Conservation (phyloP, 2,888 invertebrate species). For the Atethmia centrago region DNA sequence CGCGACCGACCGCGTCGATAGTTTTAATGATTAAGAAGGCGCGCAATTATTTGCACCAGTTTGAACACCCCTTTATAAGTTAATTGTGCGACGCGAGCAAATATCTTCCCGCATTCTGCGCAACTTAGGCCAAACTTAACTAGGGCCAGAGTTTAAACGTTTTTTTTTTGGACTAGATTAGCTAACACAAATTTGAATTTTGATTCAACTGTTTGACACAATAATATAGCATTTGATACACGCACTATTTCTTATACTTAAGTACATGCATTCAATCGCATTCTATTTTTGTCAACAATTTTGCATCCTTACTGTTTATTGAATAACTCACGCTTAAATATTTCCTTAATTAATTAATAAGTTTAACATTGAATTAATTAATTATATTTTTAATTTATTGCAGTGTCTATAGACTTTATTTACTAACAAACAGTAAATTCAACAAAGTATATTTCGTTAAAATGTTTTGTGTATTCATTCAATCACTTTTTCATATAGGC, state of each 20-base stretch:
- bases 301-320: not conserved
- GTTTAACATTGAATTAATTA: constrained; percentile 1
- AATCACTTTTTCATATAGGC: not conserved
- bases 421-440: constrained; percentile 29
- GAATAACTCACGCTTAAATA: constrained; percentile 3
- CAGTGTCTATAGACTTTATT: constrained; percentile 50
- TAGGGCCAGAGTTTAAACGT: not conserved
- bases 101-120: not conserved
- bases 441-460: constrained; percentile 52
- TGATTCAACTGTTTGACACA: constrained; percentile 11
- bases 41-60: no score
- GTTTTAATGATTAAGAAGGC: not conserved
- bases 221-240: constrained; percentile 29
- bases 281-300: constrained; percentile 8
- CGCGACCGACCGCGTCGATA: not conserved
- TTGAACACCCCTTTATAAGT: not conserved
- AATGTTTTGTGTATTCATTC: constrained; percentile 22
- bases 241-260: not conserved
- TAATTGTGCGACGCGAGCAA: not conserved
- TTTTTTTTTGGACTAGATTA: not conserved
- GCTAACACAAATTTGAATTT: constrained; percentile 30
- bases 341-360: constrained; percentile 10
- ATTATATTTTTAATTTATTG: constrained; percentile 55
- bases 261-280: not conserved
- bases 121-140: no score